Conservation (phyloP, 2,888 invertebrate species). For the Criorhina ranunculi region DNA sequence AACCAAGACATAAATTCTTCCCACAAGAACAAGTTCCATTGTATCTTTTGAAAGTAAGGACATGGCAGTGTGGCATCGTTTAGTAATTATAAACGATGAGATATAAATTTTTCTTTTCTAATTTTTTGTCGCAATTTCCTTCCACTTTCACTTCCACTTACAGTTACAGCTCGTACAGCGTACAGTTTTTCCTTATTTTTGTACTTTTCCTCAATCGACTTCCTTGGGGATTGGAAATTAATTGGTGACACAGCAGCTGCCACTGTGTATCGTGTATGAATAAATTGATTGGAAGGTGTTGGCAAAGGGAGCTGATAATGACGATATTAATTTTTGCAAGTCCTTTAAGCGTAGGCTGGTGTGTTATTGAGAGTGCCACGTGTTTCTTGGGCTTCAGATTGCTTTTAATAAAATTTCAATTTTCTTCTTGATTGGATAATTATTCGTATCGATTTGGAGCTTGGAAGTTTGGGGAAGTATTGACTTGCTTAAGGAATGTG, state of each 20-base stretch:
- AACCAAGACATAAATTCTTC: background rate
- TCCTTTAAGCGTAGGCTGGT: slow-evolving; percentile 38
- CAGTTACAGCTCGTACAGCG: no score
- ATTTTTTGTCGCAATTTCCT: slow-evolving; percentile 22
- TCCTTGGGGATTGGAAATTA: slow-evolving; percentile 55
- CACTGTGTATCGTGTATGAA: background rate
- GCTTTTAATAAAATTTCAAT: slow-evolving; percentile 40
- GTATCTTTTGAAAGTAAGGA: background rate
- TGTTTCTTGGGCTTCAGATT: background rate
- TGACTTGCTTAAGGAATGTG: no score
- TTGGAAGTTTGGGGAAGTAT: no score
- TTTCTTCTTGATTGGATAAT: slow-evolving; percentile 36
- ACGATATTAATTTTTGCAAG: slow-evolving; percentile 44
- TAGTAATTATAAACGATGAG: slow-evolving; percentile 29
- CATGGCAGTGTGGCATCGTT: background rate
- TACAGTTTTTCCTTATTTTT: background rate
- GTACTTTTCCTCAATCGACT: slow-evolving; percentile 32
- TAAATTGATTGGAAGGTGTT: slow-evolving; percentile 31
- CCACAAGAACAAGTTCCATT: slow-evolving; percentile 1
- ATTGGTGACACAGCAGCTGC: slow-evolving; percentile 59
- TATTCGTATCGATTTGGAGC: background rate
- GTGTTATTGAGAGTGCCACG: slow-evolving; percentile 24
- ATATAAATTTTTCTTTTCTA: slow-evolving; percentile 50
- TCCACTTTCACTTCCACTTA: background rate
- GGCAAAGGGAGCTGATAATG: slow-evolving; percentile 55